phyloP scores from a whole-genome alignment of 2,113 vertebrate species.

The Motacilla tschutschensis region DNA sequence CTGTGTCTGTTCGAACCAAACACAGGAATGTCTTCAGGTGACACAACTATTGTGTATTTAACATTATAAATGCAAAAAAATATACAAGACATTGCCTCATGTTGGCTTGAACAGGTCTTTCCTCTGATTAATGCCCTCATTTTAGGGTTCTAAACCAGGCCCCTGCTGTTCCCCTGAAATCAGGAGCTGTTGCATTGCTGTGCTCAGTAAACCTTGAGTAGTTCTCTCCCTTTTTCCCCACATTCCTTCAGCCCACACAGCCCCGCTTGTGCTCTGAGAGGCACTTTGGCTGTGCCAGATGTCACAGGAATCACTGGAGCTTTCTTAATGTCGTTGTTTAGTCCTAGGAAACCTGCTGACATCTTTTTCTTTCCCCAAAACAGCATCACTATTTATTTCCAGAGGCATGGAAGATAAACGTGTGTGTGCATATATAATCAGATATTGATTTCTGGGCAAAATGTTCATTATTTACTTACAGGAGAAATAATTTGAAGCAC shows the following conservation, averaged over 20 bases:
- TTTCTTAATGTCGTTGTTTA: not conserved
- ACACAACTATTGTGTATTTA: not conserved
- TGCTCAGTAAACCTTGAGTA: not conserved
- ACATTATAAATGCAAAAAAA: not conserved
- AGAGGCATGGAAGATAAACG: not conserved
- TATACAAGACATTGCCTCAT: not conserved
- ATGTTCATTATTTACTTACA: not conserved
- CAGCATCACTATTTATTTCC: not conserved
- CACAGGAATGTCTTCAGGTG: not conserved
- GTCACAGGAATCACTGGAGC: not conserved
- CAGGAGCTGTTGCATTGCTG: not conserved
- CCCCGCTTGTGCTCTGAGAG: not conserved
- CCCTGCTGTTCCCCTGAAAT: not conserved
- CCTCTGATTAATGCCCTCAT: not conserved
- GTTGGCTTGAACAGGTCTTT: not conserved
- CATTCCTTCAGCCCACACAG: not conserved
- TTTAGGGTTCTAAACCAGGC: not conserved
- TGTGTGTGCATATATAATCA: constrained; percentile 1
- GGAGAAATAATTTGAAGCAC: not conserved
- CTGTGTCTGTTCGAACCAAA: not conserved
- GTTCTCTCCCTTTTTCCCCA: not conserved
- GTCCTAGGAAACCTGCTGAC: not conserved
- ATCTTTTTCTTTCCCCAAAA: not conserved
- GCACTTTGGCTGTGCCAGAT: not conserved
- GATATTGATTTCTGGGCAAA: constrained; percentile 24